These are phyloP conservation scores for Lymantria dispar DNA, from an alignment of 2,888 invertebrate genomes.

Conservation along the genomic window DNA sequence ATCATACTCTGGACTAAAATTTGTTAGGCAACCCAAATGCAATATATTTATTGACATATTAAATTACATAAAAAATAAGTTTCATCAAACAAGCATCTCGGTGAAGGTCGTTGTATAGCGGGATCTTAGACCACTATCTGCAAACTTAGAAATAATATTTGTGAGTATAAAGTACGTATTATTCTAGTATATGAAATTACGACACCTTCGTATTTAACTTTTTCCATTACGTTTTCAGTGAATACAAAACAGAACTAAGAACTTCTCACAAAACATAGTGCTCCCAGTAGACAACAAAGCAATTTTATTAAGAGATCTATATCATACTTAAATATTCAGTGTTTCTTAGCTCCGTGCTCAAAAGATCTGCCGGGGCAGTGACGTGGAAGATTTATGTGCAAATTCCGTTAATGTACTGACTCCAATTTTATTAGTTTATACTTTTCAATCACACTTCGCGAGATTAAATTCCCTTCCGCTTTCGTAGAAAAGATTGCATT, in stretches of 20 bases:
- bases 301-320: conserved; percentile 1
- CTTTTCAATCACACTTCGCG: conserved; percentile 45
- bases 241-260: not conserved
- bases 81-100: too few species aligned
- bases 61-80: too few species aligned
- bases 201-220: too few species aligned
- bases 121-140: too few species aligned
- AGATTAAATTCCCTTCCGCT: conserved; percentile 20
- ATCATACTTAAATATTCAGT: not conserved
- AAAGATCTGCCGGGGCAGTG: conserved; percentile 33
- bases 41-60: too few species aligned
- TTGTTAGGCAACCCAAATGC: too few species aligned
- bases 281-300: not conserved
- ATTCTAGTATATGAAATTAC: too few species aligned
- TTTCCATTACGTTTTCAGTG: not conserved
- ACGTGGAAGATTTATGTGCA: conserved; percentile 57
- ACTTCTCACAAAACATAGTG: not conserved
- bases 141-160: too few species aligned
- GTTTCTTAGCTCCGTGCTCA: conserved; percentile 11
- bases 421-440: conserved; percentile 50
- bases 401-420: conserved; percentile 57
- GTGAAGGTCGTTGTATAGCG: too few species aligned
- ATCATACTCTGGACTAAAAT: too few species aligned
- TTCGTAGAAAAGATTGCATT: conserved; percentile 10
- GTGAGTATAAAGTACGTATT: too few species aligned